These are phyloP conservation scores for Cephus runcator DNA, from an alignment of 2,888 invertebrate species.

Conservation along the genomic window DNA sequence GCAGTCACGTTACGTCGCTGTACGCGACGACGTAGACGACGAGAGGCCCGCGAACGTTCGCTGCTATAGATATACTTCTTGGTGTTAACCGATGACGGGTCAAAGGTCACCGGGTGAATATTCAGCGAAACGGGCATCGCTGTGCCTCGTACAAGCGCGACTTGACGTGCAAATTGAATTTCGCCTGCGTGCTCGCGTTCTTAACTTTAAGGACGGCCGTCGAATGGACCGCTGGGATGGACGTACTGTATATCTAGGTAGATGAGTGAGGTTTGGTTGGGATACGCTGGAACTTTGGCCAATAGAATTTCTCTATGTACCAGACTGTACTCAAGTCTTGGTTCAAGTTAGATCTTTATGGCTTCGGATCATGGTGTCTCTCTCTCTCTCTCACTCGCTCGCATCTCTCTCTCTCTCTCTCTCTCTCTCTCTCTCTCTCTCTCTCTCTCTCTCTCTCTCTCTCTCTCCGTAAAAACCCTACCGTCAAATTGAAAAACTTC, in stretches of 20 bases:
- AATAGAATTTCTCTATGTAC: constrained; percentile 7
- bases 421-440: constrained; percentile 11
- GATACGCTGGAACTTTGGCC: constrained; percentile 15
- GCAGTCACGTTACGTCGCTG: too few species aligned
- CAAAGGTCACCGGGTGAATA: too few species aligned
- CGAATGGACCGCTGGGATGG: not conserved
- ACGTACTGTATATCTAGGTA: not conserved
- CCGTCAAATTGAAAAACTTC: constrained; percentile 39
- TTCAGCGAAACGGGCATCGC: too few species aligned
- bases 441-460: constrained; percentile 13
- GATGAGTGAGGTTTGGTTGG: constrained; percentile 5
- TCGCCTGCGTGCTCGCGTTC: constrained; percentile 16
- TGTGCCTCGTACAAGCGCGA: too few species aligned
- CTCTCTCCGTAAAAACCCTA: constrained; percentile 24
- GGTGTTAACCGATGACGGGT: too few species aligned
- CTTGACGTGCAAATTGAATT: constrained; percentile 12
- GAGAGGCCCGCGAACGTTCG: too few species aligned
- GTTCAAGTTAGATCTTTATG: constrained; percentile 25
- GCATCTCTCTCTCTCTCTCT: not conserved
- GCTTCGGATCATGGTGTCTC: constrained; percentile 19
- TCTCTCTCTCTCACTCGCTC: constrained; percentile 10
- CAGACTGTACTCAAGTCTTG: not conserved
- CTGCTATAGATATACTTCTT: too few species aligned
- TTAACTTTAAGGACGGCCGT: constrained; percentile 13
- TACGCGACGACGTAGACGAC: too few species aligned